phyloP scores from a whole-genome alignment of 2,888 invertebrate genomes.

The Proisotoma minuta region DNA sequence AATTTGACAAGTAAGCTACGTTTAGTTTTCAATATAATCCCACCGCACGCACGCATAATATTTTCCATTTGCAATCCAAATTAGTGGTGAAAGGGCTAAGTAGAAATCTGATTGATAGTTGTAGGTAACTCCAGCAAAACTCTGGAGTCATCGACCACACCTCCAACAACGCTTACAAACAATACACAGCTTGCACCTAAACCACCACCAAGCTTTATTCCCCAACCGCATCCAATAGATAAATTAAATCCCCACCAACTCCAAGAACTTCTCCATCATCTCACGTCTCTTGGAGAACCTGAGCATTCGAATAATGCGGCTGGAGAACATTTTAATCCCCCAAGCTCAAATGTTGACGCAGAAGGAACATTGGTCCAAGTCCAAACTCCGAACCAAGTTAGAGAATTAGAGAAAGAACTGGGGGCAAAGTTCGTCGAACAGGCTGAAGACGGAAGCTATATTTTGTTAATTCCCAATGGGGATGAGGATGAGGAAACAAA shows the following conservation, averaged over 20 bases:
- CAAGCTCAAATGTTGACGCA: not conserved
- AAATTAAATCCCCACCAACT: conserved; percentile 43
- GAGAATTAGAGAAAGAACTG: conserved; percentile 37
- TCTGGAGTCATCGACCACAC: not conserved
- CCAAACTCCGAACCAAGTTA: conserved; percentile 36
- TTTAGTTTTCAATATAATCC: not conserved
- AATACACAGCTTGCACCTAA: conserved; percentile 2
- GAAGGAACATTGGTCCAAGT: conserved; percentile 39
- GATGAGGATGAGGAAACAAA: not conserved
- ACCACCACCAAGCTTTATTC: no score
- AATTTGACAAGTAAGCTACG: not conserved
- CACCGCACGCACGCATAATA: not conserved
- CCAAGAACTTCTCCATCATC: conserved; percentile 44
- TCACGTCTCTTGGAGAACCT: conserved; percentile 31
- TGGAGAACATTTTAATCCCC: not conserved
- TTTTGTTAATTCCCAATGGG: conserved; percentile 39
- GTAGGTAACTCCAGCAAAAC: no score
- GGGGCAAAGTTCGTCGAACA: conserved; percentile 45
- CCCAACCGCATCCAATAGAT: conserved; percentile 35
- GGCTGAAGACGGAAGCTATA: conserved; percentile 44
- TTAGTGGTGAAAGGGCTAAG: no score
- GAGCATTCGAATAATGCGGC: not conserved
- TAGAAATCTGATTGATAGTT: no score
- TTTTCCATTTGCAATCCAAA: not conserved
- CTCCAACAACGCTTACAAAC: not conserved